Percentiles rank a stretch among this genome's conserved stretches.
Evolutionary conservation across 2,888 invertebrate species (phyloP).

Genomic region (Urechis unicinctus): DNA sequence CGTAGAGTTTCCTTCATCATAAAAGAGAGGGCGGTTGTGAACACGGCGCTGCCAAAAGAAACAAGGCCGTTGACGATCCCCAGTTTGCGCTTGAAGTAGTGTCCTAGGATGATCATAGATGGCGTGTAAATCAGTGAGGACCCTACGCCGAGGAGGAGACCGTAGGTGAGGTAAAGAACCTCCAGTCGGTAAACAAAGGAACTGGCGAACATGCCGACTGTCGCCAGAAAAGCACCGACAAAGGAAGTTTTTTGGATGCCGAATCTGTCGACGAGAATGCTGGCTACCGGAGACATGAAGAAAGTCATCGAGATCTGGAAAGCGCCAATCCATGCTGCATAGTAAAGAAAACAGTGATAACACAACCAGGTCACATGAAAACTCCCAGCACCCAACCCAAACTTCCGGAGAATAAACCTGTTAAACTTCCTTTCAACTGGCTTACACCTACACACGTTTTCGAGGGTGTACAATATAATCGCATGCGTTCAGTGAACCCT

Average conservation of each 20-base stretch:
- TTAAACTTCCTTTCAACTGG: too few relatives aligned
- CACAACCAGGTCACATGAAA: not conserved
- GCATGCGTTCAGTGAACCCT: too few relatives aligned
- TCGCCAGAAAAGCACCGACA: slow-evolving; percentile 72
- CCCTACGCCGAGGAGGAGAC: slow-evolving; percentile 80
- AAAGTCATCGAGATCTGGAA: slow-evolving; percentile 83
- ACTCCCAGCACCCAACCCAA: too few relatives aligned
- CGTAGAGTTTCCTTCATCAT: slow-evolving; percentile 28
- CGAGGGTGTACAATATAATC: too few relatives aligned
- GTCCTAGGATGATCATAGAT: slow-evolving; percentile 82
- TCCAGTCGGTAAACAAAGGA: slow-evolving; percentile 69
- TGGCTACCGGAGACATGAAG: slow-evolving; percentile 78
- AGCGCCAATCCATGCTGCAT: slow-evolving; percentile 81
- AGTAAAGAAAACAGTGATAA: slow-evolving; percentile 2
- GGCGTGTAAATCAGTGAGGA: slow-evolving; percentile 87
- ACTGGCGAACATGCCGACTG: slow-evolving; percentile 71
- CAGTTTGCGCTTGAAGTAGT: slow-evolving; percentile 76
- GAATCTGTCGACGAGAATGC: slow-evolving; percentile 75
- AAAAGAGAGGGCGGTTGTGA: slow-evolving; percentile 61
- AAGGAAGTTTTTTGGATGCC: slow-evolving; percentile 80
- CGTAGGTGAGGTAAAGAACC: slow-evolving; percentile 77
- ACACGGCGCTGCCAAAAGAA: slow-evolving; percentile 81
- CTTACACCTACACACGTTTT: too few relatives aligned
- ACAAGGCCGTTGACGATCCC: slow-evolving; percentile 86
- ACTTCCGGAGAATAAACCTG: too few relatives aligned